These are phyloP conservation scores for Scophthalmus maximus DNA, from an alignment of 2,113 vertebrate genomes.

Conservation along the genomic window DNA sequence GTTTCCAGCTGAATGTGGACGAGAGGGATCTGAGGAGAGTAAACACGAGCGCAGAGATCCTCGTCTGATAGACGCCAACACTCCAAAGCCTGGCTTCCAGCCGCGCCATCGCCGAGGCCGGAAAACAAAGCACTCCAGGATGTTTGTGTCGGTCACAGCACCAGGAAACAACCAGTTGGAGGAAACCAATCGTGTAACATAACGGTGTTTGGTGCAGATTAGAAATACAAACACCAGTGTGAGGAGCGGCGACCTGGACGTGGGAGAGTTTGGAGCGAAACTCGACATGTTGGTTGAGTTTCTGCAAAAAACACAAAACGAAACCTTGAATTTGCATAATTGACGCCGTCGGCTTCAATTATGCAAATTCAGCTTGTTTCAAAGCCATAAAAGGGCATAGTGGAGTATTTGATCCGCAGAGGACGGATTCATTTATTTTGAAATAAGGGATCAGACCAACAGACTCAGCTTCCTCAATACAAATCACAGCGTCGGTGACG, in stretches of 20 bases:
- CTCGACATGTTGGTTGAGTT: neutral
- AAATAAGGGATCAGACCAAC: neutral
- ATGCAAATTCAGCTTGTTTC: neutral
- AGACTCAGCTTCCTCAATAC: neutral
- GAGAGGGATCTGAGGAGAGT: conserved; percentile 53
- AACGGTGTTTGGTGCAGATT: no score
- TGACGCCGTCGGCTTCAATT: neutral
- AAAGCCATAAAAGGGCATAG: no score
- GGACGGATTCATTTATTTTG: neutral
- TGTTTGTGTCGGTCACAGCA: no score
- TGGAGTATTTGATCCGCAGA: no score
- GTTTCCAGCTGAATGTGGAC: conserved; percentile 54
- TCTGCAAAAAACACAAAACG: neutral
- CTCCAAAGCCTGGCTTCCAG: conserved; percentile 2
- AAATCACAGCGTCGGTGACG: neutral
- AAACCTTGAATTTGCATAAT: no score
- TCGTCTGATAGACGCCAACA: conserved; percentile 32
- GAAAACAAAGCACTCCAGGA: neutral
- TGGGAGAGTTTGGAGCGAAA: no score
- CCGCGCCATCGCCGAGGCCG: neutral
- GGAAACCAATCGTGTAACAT: no score
- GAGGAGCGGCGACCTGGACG: no score
- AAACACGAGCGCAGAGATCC: conserved; percentile 63
- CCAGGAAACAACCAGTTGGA: no score
- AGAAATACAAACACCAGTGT: no score